Conservation (phyloP, 92 coral and sea anemone genomes). For the Parazoanthus swiftii region DNA sequence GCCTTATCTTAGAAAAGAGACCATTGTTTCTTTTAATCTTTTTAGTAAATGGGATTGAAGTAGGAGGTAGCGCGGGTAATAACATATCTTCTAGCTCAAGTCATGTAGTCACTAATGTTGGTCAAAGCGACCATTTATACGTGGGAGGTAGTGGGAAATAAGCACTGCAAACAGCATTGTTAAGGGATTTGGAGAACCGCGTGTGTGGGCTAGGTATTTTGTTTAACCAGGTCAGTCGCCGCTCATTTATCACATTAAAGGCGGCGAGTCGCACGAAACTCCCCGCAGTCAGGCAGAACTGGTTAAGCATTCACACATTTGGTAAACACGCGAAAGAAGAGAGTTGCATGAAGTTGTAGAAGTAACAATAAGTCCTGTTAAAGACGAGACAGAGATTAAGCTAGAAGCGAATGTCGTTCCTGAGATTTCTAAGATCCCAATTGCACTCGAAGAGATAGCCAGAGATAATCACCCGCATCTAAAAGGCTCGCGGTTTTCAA, state of each 20-base stretch:
- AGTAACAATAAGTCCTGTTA: conserved; percentile 43
- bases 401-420: conserved; percentile 60
- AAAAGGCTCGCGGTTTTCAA: conserved; percentile 57
- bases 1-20: too few species aligned
- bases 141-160: background rate
- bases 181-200: background rate
- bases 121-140: background rate
- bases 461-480: conserved; percentile 45
- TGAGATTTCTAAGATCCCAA: conserved; percentile 47
- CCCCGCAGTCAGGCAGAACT: conserved; percentile 49
- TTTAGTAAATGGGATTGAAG: too few species aligned
- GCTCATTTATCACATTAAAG: too few species aligned
- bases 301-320: conserved; percentile 50
- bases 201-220: conserved; percentile 31
- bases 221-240: conserved; percentile 47
- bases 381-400: conserved; percentile 26
- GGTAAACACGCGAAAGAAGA: conserved; percentile 18
- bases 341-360: conserved; percentile 50
- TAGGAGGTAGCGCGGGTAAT: too few species aligned
- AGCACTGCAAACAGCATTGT: conserved; percentile 6
- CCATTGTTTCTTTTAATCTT: too few species aligned
- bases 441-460: too few species aligned
- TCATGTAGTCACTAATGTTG: background rate
- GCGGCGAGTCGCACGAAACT: conserved; percentile 8
- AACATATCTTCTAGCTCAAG: too few species aligned